Base-by-base conservation (phyloP, 2,797 vertebrate species). In the Fistularia commersonii region DNA sequence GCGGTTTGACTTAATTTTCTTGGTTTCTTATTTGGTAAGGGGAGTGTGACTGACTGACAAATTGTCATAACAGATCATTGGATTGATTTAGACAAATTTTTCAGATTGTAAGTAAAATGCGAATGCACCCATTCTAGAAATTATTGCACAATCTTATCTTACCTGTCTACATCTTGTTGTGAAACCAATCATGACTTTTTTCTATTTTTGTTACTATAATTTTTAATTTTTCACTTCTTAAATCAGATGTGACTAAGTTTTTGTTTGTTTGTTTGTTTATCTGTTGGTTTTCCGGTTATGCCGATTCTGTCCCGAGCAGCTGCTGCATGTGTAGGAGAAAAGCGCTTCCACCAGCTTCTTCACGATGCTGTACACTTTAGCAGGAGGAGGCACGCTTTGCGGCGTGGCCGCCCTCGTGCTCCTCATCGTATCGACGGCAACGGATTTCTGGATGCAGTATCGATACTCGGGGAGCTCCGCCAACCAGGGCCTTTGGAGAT, bases 391-490 rank as follows among this genome's bases (percentile, higher is more conserved):
- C 61, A 86, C 91, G 6, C 84, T 93, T 15, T 93, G 92, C 2
- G 91, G 91, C 0, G 80, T 88, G 57, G 90, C 76, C 0, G 87
- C 92, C 50, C 83, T 94, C 7, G 83, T 91, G 56, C 91, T 94
- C 35, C 90, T 94, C 38, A 88, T 93, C 13, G 85, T 92, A 32
- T 90, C 93, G 51, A 93, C 92, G 0, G 87, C 90, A 0, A 95
- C 93, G 0, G 89, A 90, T 61, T 92, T 88, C 80, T 95, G 93
- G 93, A 87, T 91, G 89, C 91, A 93, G 68, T 92, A 91, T 51
- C 85, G 91, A 3, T 92, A 87, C 45, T 90, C 90, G 0, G 91
- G 89, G 0, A 92, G 83, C 65, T 74, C 83, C 0, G 88, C 90
- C 72, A 92, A 88, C 81, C 91, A 93, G 64, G 93, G 93, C 7